These are phyloP conservation scores for Girardia tigrina DNA, from an alignment of 2,888 invertebrate genomes.

Conservation along the genomic window DNA sequence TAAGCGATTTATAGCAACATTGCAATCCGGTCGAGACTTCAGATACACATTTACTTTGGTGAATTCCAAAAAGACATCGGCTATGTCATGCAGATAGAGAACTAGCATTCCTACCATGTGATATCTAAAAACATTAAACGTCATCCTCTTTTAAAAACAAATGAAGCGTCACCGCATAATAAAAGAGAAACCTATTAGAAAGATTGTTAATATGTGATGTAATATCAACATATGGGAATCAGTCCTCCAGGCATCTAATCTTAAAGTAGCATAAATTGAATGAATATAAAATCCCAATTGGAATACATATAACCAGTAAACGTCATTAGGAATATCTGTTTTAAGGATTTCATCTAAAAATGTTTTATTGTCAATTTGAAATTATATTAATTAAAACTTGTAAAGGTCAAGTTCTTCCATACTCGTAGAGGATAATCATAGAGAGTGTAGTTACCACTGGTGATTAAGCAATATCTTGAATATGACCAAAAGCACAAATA, in stretches of 20 bases:
- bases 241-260: conserved; percentile 50
- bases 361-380: too few relatives aligned
- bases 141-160: background rate
- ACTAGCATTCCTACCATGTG: conserved; percentile 41
- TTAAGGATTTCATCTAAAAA: conserved; percentile 26
- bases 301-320: conserved; percentile 44
- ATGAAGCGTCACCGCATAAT: conserved; percentile 41
- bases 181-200: conserved; percentile 45
- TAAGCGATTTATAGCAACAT: background rate
- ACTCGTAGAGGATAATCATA: background rate
- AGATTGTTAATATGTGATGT: conserved; percentile 46
- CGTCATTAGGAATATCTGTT: conserved; percentile 41
- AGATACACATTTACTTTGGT: conserved; percentile 42
- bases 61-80: conserved; percentile 41
- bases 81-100: conserved; percentile 41
- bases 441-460: conserved; percentile 39
- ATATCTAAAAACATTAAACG: conserved; percentile 38
- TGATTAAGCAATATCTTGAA: conserved; percentile 44
- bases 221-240: conserved; percentile 47
- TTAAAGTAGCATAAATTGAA: conserved; percentile 50
- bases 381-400: background rate
- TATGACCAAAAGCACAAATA: conserved; percentile 47
- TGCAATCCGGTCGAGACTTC: conserved; percentile 39
- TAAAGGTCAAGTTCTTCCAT: background rate
- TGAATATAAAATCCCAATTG: conserved; percentile 51